Conservation (phyloP, 2,113 vertebrate genomes). For the Dipodomys merriami region DNA sequence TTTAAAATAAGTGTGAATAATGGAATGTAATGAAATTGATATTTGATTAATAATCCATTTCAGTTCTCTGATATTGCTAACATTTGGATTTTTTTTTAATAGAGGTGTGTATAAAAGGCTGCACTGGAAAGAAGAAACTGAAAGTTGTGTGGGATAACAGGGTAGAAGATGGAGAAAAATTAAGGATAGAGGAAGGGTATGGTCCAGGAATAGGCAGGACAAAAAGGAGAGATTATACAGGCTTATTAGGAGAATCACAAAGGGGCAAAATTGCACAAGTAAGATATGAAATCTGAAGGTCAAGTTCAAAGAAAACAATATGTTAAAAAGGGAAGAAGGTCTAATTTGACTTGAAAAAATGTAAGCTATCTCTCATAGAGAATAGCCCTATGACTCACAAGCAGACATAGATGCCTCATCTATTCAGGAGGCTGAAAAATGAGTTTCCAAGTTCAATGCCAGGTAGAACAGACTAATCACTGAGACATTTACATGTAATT, state of each 20-base stretch:
- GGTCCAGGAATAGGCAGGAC: not conserved
- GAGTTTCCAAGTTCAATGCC: too few species aligned
- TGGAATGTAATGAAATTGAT: not conserved
- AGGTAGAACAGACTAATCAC: too few species aligned
- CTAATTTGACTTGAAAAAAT: not conserved
- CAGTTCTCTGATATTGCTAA: constrained; percentile 8
- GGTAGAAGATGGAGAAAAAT: not conserved
- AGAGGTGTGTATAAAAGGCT: not conserved
- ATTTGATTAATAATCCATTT: not conserved
- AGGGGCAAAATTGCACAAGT: not conserved
- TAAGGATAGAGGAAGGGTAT: not conserved
- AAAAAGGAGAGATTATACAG: not conserved
- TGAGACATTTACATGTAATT: too few species aligned
- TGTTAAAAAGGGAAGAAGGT: not conserved
- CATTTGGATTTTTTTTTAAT: not conserved
- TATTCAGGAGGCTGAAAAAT: too few species aligned
- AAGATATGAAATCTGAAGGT: not conserved
- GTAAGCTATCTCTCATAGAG: not conserved
- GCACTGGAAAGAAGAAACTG: not conserved
- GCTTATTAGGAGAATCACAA: not conserved
- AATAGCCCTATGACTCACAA: not conserved
- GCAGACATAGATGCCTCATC: too few species aligned
- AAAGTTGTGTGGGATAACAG: not conserved
- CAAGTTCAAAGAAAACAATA: not conserved
- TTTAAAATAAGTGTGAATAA: not conserved